phyloP scores from a whole-genome alignment of 2,113 vertebrate species.

The Cynoglossus semilaevis region DNA sequence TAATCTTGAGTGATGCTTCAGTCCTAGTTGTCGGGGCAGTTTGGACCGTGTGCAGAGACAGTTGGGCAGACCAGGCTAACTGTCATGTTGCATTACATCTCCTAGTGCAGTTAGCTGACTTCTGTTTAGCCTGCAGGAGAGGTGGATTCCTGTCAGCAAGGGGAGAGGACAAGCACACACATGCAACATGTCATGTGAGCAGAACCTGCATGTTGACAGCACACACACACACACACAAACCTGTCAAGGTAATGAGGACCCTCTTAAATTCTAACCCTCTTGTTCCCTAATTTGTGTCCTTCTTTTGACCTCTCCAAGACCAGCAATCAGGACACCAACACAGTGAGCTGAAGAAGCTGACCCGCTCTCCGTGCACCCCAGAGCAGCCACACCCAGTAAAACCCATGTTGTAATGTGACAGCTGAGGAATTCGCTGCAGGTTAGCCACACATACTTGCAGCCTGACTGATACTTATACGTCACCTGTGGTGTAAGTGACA shows the following conservation, averaged over 20 bases:
- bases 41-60: conserved; percentile 37
- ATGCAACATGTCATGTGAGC: conserved; percentile 25
- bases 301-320: conserved; percentile 16
- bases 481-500: conserved; percentile 39
- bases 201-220: conserved; percentile 2
- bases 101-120: conserved; percentile 39
- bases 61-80: conserved; percentile 38
- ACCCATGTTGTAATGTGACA: conserved; percentile 59
- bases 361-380: conserved; percentile 17
- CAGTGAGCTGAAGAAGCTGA: conserved; percentile 1
- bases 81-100: conserved; percentile 62
- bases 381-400: conserved; percentile 56
- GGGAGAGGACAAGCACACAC: conserved; percentile 44
- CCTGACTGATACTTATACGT: conserved; percentile 51
- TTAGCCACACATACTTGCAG: conserved; percentile 68
- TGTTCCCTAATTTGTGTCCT: background rate
- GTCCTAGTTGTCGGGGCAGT: conserved; percentile 20
- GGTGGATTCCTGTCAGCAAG: conserved; percentile 55
- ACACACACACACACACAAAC: conserved; percentile 5
- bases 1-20: conserved; percentile 31
- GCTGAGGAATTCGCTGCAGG: conserved; percentile 71
- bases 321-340: conserved; percentile 9
- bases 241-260: background rate
- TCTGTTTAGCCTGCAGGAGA: conserved; percentile 55
- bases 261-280: background rate